Conservation (phyloP, 1,140 invertebrate genomes). For the Saccostrea glomerata region DNA sequence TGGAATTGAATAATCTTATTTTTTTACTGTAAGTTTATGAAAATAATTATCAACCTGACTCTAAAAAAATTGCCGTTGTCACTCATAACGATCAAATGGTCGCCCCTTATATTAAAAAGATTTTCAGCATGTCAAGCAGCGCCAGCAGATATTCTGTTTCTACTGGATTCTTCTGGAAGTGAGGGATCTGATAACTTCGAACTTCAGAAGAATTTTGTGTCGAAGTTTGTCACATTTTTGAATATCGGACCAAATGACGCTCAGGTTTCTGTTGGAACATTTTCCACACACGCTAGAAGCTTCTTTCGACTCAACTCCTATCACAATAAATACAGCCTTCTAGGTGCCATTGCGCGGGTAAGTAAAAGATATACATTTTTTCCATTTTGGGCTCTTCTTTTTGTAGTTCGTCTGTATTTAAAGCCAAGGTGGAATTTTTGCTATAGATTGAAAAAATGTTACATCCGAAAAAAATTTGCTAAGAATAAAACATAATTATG, state of each 20-base stretch:
- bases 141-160: slow-evolving; percentile 61
- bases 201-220: slow-evolving; percentile 60
- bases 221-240: slow-evolving; percentile 55
- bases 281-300: slow-evolving; percentile 21
- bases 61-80: no score
- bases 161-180: slow-evolving; percentile 60
- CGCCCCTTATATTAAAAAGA: neutral
- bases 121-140: slow-evolving; percentile 45
- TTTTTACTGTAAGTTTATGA: no score
- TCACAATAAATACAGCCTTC: slow-evolving; percentile 21
- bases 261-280: slow-evolving; percentile 54
- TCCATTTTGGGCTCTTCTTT: no score
- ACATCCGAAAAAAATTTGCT: no score
- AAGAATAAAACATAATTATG: no score
- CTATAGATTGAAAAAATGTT: no score
- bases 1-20: no score
- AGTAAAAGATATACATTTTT: neutral
- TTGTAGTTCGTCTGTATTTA: no score
- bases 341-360: slow-evolving; percentile 46
- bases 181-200: slow-evolving; percentile 54
- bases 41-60: no score
- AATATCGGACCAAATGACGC: slow-evolving; percentile 57
- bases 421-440: no score
- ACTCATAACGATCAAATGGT: no score
- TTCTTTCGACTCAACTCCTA: slow-evolving; percentile 52